phyloP scores from a whole-genome alignment of 1,140 invertebrate genomes.

The Archivesica marissinica region DNA sequence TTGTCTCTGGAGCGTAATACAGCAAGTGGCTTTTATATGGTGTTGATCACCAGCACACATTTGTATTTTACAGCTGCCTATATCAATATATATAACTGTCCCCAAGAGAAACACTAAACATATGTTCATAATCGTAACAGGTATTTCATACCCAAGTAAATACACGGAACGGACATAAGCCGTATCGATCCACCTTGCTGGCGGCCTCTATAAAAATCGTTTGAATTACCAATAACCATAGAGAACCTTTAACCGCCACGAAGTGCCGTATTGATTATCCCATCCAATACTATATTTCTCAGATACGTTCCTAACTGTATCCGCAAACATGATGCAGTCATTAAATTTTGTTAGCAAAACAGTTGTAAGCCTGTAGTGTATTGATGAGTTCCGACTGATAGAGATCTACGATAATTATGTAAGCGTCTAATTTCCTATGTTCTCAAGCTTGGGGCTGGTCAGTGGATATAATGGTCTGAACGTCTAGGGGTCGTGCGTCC shows the following conservation, averaged over 20 bases:
- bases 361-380: conserved; percentile 9
- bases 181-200: background rate
- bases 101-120: background rate
- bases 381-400: background rate
- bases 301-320: background rate
- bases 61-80: conserved; percentile 9
- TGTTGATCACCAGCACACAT: too few relatives aligned
- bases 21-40: too few relatives aligned
- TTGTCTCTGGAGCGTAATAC: too few relatives aligned
- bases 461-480: too few relatives aligned
- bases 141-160: background rate
- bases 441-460: too few relatives aligned
- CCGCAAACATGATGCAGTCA: background rate
- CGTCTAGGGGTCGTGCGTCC: too few relatives aligned
- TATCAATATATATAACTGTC: too few relatives aligned
- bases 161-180: background rate
- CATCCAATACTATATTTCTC: background rate
- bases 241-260: conserved; percentile 12
- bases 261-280: background rate
- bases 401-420: too few relatives aligned
- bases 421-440: too few relatives aligned
- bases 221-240: conserved; percentile 20
- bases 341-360: conserved; percentile 1
- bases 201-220: conserved; percentile 23
- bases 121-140: background rate